phyloP scores from a whole-genome alignment of 2,113 vertebrate species.

The Chrysochloris asiatica region DNA sequence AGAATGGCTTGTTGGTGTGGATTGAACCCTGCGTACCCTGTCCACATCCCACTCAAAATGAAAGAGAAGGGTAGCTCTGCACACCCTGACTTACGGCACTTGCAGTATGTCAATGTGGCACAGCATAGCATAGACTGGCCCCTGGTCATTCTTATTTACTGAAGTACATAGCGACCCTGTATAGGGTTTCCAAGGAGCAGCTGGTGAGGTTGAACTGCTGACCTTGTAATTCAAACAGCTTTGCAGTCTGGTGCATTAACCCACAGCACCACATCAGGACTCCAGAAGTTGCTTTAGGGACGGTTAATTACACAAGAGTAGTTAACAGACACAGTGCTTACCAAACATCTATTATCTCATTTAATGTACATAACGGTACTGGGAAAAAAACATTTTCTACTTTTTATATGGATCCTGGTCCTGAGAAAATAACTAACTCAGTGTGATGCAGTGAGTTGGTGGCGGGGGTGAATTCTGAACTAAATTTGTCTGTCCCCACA shows the following conservation, averaged over 20 bases:
- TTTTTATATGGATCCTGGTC: rapidly evolving
- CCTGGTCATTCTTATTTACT: no score
- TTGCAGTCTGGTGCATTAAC: no score
- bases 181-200: no score
- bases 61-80: not conserved
- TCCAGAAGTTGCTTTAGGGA: not conserved
- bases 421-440: not conserved
- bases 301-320: not conserved
- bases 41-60: not conserved
- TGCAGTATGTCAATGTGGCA: no score
- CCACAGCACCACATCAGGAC: no score
- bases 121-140: no score
- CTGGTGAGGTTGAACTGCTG: no score
- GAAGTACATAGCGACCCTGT: no score
- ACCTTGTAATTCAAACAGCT: no score
- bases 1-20: no score
- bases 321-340: not conserved
- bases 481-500: not conserved
- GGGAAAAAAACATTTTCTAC: not conserved
- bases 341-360: rapidly evolving
- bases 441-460: not conserved
- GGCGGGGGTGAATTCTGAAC: not conserved
- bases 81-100: no score
- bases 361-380: rapidly evolving
- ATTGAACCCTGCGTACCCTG: not conserved